Conservation (phyloP, 2,888 invertebrate genomes). For the Caenorhabditis imperialis region DNA sequence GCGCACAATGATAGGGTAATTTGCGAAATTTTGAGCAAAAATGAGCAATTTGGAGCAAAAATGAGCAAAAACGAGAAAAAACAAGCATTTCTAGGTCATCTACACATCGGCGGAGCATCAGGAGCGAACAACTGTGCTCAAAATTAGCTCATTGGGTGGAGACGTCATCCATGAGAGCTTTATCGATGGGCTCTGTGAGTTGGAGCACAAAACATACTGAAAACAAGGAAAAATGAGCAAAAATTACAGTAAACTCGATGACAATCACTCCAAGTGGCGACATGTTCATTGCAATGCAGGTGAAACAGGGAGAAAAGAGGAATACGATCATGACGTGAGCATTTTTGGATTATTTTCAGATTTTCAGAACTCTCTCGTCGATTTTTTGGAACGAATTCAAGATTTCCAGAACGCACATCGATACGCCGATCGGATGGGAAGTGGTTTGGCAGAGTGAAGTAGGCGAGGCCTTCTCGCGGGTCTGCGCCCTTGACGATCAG, state of each 20-base stretch:
- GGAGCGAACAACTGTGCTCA: slow-evolving; percentile 66
- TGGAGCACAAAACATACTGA: neutral
- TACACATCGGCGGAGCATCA: slow-evolving; percentile 70
- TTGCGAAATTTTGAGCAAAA: neutral
- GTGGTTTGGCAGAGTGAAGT: slow-evolving; percentile 60
- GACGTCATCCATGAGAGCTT: slow-evolving; percentile 73
- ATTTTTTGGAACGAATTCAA: too few relatives aligned
- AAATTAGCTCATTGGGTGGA: slow-evolving; percentile 63
- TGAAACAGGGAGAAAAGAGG: slow-evolving; percentile 37
- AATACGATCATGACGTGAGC: slow-evolving; percentile 64
- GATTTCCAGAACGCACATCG: slow-evolving; percentile 64
- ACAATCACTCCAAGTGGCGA: slow-evolving; percentile 66
- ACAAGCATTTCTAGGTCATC: slow-evolving; percentile 67
- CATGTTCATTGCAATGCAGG: slow-evolving; percentile 73
- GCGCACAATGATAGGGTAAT: slow-evolving; percentile 67
- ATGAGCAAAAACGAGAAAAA: neutral
- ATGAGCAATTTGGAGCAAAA: too few relatives aligned
- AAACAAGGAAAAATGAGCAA: slow-evolving; percentile 2
- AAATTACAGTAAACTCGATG: slow-evolving; percentile 60
- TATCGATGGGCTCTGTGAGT: slow-evolving; percentile 75
- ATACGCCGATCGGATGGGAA: slow-evolving; percentile 75
- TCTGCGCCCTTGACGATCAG: slow-evolving; percentile 68
- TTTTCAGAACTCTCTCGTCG: too few relatives aligned
- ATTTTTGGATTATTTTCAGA: neutral
- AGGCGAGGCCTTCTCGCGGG: slow-evolving; percentile 52